These are phyloP conservation scores for Ageneiosus marmoratus DNA, from an alignment of 2,113 vertebrate species.

Conservation along the genomic window DNA sequence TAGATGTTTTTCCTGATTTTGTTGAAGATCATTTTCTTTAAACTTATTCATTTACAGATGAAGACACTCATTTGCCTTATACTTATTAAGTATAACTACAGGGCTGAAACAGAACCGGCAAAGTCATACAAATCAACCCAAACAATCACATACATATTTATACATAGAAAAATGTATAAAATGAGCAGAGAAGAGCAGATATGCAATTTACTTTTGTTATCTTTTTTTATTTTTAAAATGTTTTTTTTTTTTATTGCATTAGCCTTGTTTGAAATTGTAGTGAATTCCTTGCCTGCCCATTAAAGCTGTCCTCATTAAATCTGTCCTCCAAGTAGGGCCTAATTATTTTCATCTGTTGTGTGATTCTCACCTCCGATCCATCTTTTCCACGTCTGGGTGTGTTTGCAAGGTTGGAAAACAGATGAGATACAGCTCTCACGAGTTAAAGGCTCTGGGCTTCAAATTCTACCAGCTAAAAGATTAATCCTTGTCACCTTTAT, in stretches of 20 bases:
- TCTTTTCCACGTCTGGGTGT: constrained; percentile 45
- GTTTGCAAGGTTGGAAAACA: constrained; percentile 46
- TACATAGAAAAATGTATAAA: constrained; percentile 2
- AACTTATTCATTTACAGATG: not conserved
- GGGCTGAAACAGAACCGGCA: not conserved
- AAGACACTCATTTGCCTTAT: not conserved
- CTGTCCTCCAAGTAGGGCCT: constrained; percentile 41
- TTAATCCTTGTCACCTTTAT: constrained; percentile 59
- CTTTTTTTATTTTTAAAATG: not conserved
- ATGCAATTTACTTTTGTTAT: not conserved
- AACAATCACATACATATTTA: not conserved
- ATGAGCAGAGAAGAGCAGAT: not conserved
- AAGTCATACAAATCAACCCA: not conserved
- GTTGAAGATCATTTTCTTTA: not conserved
- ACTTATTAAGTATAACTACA: too few relatives aligned
- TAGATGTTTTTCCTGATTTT: not conserved
- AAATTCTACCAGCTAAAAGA: constrained; percentile 54
- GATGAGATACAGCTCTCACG: constrained; percentile 44
- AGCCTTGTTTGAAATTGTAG: constrained; percentile 18
- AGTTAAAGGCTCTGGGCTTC: constrained; percentile 45
- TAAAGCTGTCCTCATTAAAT: constrained; percentile 43
- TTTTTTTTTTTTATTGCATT: not conserved
- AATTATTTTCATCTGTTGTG: constrained; percentile 50
- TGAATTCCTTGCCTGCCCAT: constrained; percentile 24
- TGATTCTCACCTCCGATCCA: constrained; percentile 46